phyloP scores from a whole-genome alignment of 2,113 vertebrate species.

The Tamias sibiricus region DNA sequence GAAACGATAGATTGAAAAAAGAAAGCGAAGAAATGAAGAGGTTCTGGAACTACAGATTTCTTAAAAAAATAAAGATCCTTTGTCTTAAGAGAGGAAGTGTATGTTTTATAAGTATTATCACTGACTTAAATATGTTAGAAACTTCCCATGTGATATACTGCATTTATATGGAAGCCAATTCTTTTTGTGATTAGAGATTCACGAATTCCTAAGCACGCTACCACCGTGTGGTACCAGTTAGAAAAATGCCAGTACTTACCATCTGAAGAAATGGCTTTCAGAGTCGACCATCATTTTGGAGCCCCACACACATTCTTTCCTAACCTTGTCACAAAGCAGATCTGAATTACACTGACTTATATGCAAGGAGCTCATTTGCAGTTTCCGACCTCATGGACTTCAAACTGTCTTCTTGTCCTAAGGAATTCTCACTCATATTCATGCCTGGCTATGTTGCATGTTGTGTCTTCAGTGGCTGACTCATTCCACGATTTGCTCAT shows the following conservation, averaged over 20 bases:
- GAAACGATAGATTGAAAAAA: neutral
- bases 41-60: neutral
- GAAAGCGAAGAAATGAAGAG: slow-evolving; percentile 20
- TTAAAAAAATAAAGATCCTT: slow-evolving; percentile 33
- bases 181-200: slow-evolving; percentile 42
- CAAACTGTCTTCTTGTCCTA: slow-evolving; percentile 10
- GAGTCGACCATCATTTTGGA: slow-evolving; percentile 26
- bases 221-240: slow-evolving; percentile 41
- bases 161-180: slow-evolving; percentile 16
- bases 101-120: neutral
- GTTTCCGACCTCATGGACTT: neutral
- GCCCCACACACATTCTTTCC: slow-evolving; percentile 10
- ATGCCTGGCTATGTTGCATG: neutral
- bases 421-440: neutral
- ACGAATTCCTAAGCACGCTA: neutral
- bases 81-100: slow-evolving; percentile 23
- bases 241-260: slow-evolving; percentile 74
- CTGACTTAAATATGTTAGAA: slow-evolving; percentile 18
- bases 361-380: neutral
- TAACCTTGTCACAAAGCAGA: slow-evolving; percentile 43
- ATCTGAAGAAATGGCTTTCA: slow-evolving; percentile 52
- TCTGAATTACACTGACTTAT: slow-evolving; percentile 35
- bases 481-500: slow-evolving; percentile 34
- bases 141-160: slow-evolving; percentile 1
- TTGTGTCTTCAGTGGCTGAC: slow-evolving; percentile 54